phyloP scores from a whole-genome alignment of 2,113 vertebrate species.

The Thalassarche chlororhynchos region DNA sequence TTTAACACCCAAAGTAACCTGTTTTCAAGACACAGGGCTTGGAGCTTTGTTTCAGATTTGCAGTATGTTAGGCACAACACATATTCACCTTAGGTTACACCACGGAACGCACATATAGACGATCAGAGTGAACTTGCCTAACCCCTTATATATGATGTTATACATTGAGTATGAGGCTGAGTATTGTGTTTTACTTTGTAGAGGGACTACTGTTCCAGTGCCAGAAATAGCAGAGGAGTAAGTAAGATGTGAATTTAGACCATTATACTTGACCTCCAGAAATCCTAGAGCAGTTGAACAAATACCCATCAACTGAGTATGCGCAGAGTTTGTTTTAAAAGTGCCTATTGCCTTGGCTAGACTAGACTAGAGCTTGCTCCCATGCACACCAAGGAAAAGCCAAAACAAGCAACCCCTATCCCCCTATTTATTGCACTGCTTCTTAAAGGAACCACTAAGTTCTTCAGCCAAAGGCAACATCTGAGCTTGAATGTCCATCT shows the following conservation, averaged over 20 bases:
- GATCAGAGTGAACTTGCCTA: neutral
- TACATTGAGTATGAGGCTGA: neutral
- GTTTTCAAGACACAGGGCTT: neutral
- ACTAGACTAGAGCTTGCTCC: neutral
- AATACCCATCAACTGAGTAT: neutral
- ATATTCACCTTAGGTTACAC: neutral
- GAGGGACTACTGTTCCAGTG: neutral
- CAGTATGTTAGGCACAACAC: no score
- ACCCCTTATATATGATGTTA: neutral
- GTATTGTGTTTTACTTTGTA: neutral
- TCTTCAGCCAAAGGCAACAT: neutral
- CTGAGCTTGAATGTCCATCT: neutral
- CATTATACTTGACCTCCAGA: neutral
- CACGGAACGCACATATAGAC: fast-evolving
- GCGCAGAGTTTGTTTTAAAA: neutral
- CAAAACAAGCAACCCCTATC: neutral
- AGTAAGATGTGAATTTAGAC: neutral
- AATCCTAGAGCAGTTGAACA: neutral
- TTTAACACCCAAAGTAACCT: neutral
- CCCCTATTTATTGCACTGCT: neutral
- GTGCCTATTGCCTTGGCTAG: neutral
- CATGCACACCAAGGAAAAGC: neutral
- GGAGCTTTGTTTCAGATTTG: neutral
- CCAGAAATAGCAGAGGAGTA: neutral
- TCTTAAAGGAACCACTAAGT: neutral